Base-by-base conservation (phyloP, 2,113 vertebrate genomes). In the Burhinus bistriatus region DNA sequence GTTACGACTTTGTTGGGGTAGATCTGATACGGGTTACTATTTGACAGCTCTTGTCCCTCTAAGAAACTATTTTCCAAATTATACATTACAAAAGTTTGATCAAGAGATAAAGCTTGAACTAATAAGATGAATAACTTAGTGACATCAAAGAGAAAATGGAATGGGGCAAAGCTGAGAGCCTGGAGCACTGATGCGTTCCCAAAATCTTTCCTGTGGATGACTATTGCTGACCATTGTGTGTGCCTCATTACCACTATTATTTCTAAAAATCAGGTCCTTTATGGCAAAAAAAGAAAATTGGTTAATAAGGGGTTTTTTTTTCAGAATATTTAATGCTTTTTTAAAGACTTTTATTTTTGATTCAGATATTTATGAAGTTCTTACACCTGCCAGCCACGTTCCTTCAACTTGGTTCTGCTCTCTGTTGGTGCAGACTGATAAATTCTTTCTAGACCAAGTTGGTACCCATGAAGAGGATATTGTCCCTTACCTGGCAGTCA, bases 61-160 rank as follows among this genome's bases (percentile, higher is more conserved):
- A 94, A 95, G 93, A 91, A 97, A 94, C 81, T 69, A 21, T 91
- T 91, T 95, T 93, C 84, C 70, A 96, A 91, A 89, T 94, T 57
- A 78, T n/a, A 6, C 70, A 16, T 91, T 83, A 54, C n/a, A 47
- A 75, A 96, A 82, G 57, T 36, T 54, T 49, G 89, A 96, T 94
- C 61, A 72, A 72, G 91, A 93, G 95, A 83, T 94, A 87, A 79
- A 93, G 54, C 44, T 95, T 87, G 81, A 85, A 65, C 44, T 89
- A 94, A 55, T 89, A 89, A 95, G 84, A 91, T 89, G 2, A 92
- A 62, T 73, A 92, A 78, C 23, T 96, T 91, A 40, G 15, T 76
- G 80, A 75, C 91, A 94, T 96, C 69, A 95, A 93, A 89, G 89
- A 68, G 59, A 87, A 94, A 89, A 82, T 27, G 34, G 23, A 66